Percentiles rank a stretch among this genome's conserved stretches.
Evolutionary conservation across 2,888 invertebrate species (phyloP).

Genomic region (Cordilura impudica): DNA sequence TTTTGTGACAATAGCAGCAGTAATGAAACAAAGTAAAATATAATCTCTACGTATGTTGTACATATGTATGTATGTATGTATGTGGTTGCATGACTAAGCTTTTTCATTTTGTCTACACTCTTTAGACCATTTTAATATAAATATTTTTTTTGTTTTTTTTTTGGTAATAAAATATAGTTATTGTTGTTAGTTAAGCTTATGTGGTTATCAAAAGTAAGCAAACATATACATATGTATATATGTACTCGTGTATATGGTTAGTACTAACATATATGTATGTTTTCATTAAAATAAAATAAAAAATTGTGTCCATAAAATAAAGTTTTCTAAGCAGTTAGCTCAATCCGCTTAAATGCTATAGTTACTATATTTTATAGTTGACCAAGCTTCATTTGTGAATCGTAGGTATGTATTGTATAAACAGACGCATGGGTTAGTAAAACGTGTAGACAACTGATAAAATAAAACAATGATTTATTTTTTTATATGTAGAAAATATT

Average conservation of each 20-base stretch:
- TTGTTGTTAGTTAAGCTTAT: slow-evolving; percentile 54
- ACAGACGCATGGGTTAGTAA: slow-evolving; percentile 23
- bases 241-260: no score
- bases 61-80: neutral
- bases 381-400: slow-evolving; percentile 20
- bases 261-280: no score
- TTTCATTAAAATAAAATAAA: slow-evolving; percentile 15
- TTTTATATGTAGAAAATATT: neutral
- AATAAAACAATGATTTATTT: slow-evolving; percentile 46
- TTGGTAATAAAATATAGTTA: slow-evolving; percentile 55
- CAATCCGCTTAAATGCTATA: slow-evolving; percentile 60
- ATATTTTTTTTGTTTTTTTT: slow-evolving; percentile 9
- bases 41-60: neutral
- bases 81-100: slow-evolving; percentile 61
- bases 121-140: slow-evolving; percentile 40
- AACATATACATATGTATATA: slow-evolving; percentile 21
- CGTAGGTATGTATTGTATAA: slow-evolving; percentile 1
- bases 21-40: neutral
- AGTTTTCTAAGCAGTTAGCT: slow-evolving; percentile 34
- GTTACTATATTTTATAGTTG: slow-evolving; percentile 49
- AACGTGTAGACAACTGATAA: slow-evolving; percentile 57
- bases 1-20: neutral
- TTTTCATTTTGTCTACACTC: slow-evolving; percentile 63
- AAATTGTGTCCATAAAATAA: neutral
- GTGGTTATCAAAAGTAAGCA: slow-evolving; percentile 59